Evolutionary conservation across 2,888 invertebrate genomes (phyloP), one percentile per base, ranked within the genome.

Genomic region (Nymphalis urticae): DNA sequence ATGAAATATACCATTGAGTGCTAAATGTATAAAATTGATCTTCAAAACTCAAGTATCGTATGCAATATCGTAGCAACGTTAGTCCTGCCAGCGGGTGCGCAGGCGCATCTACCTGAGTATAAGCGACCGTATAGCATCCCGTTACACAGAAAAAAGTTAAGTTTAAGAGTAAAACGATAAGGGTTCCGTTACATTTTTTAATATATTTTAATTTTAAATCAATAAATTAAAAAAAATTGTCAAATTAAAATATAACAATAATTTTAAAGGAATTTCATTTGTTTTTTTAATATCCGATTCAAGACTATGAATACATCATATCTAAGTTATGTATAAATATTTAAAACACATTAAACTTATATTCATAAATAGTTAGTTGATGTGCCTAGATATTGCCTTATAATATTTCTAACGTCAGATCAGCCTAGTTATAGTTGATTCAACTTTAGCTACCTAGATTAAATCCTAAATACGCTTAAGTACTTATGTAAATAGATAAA

Each of bases 61-160:
- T 36, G 62, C 54, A 62, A 56, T 42, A 66, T 59, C 48, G 61
- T 48, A 62, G 71, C 63, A 65, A 68, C 32, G 27, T 32, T 56
- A 56, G n/a, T 56, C 65, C 62, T 73, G 72, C 71, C 71, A 71
- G 71, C 64, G 69, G 69, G 62, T 79, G 77, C 79, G 79, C 72
- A 72, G 76, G 76, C 80, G 77, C 82, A 77, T 79, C 78, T 78
- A 75, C 74, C 77, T 77, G 75, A 66, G 61, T 62, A 66, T 67
- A 67, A 69, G 66, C 68, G 64, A 70, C 63, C 71, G 68, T 73
- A 75, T 71, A 74, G 73, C 75, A 56, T 78, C 77, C 67, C 64
- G 65, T 66, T 72, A 63, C 27, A 59, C 64, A 56, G 66, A 73
- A 75, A 72, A 61, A 71, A 69, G n/a, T 24, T 62, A 71, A 69